Conservation (phyloP, 2,113 vertebrate genomes). For the Neodontobutis hainanensis region DNA sequence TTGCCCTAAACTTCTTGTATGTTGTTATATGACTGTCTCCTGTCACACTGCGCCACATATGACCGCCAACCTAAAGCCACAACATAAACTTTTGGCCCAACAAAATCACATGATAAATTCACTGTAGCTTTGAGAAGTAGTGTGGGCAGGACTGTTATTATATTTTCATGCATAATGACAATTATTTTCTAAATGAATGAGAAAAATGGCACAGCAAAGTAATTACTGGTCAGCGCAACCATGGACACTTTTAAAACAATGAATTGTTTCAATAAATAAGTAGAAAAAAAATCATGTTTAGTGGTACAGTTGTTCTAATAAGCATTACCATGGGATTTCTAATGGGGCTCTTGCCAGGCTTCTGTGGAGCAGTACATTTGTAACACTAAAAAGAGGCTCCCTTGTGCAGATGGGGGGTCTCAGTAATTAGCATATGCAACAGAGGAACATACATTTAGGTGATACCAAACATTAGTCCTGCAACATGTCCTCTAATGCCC, state of each 20-base stretch:
- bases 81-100: background rate
- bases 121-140: background rate
- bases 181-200: conserved; percentile 56
- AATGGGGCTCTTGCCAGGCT: conserved; percentile 25
- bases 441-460: conserved; percentile 37
- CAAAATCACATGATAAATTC: background rate
- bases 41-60: too few relatives aligned
- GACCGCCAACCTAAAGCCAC: background rate
- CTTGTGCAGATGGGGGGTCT: conserved; percentile 23
- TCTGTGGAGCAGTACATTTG: conserved; percentile 34
- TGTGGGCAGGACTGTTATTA: conserved; percentile 18
- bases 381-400: conserved; percentile 27
- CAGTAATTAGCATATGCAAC: conserved; percentile 49
- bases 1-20: too few relatives aligned
- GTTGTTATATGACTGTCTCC: too few relatives aligned
- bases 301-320: conserved; percentile 33
- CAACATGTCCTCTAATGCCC: conserved; percentile 28
- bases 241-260: conserved; percentile 43
- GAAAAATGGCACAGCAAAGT: conserved; percentile 50
- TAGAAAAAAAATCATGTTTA: conserved; percentile 29
- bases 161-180: conserved; percentile 47
- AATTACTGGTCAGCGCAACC: conserved; percentile 52
- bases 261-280: conserved; percentile 50
- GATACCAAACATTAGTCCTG: conserved; percentile 42
- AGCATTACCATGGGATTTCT: conserved; percentile 26